Percentiles rank a stretch among this genome's conserved stretches.
phyloP scores from a whole-genome alignment of 2,888 invertebrate species.

The Ephialtes manifestator region DNA sequence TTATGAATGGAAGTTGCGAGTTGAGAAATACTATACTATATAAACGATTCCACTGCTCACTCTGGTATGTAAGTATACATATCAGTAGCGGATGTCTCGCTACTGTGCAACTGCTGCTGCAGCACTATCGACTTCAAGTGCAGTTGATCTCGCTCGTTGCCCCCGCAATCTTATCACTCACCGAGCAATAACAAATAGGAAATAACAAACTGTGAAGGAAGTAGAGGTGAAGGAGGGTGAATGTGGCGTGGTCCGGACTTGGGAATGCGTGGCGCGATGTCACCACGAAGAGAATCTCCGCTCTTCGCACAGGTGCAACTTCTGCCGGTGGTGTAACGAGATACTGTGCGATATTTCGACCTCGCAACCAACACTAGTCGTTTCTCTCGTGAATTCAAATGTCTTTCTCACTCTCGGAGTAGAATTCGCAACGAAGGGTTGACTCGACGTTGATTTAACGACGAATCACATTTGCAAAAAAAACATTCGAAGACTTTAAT shows the following conservation, averaged over 20 bases:
- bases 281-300: slow-evolving; percentile 62
- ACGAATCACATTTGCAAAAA: slow-evolving; percentile 52
- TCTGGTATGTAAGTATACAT: background rate
- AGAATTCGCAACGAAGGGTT: background rate
- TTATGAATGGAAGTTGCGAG: slow-evolving; percentile 57
- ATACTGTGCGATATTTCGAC: slow-evolving; percentile 78
- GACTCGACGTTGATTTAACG: background rate
- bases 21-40: slow-evolving; percentile 57
- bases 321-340: slow-evolving; percentile 71
- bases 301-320: slow-evolving; percentile 72
- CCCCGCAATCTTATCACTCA: slow-evolving; percentile 59
- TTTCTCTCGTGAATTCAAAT: slow-evolving; percentile 40
- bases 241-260: slow-evolving; percentile 49
- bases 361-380: slow-evolving; percentile 60
- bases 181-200: slow-evolving; percentile 35
- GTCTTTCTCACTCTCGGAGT: slow-evolving; percentile 46
- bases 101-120: slow-evolving; percentile 37
- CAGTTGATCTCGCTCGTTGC: slow-evolving; percentile 18
- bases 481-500: slow-evolving; percentile 12
- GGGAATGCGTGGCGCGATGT: slow-evolving; percentile 74
- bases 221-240: slow-evolving; percentile 32
- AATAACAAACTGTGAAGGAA: slow-evolving; percentile 30
- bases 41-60: background rate
- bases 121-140: slow-evolving; percentile 26
- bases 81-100: slow-evolving; percentile 45